A percentile compares a stretch with the other conserved stretches of the same genome.
These are phyloP conservation scores for Mactra quadrangularis DNA, from an alignment of 1,140 invertebrate genomes.

Conservation along the genomic window DNA sequence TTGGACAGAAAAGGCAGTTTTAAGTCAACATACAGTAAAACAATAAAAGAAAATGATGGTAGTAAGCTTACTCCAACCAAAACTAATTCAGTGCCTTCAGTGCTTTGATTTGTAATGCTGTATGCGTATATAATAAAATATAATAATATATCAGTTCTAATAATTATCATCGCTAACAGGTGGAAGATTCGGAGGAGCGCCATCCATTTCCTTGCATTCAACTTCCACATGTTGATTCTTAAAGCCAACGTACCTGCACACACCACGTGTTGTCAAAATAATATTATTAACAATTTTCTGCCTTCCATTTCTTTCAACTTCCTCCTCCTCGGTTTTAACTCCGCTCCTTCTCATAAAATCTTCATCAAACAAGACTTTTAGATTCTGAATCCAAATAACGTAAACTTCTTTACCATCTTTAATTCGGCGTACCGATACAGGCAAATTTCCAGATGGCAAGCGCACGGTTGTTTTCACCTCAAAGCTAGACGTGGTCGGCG, in stretches of 20 bases:
- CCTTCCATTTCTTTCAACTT: background rate
- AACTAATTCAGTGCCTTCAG: too few species aligned
- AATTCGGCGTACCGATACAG: constrained; percentile 29
- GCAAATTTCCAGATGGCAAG: constrained; percentile 17
- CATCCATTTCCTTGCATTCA: constrained; percentile 4
- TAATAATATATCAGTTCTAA: too few species aligned
- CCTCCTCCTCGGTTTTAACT: background rate
- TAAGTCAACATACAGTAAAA: too few species aligned
- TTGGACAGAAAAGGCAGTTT: too few species aligned
- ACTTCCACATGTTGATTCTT: constrained; percentile 59
- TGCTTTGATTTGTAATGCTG: too few species aligned
- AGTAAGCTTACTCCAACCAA: too few species aligned
- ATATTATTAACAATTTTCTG: background rate
- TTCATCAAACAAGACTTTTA: constrained; percentile 38
- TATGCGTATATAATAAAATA: too few species aligned
- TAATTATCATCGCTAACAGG: too few species aligned
- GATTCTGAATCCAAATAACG: constrained; percentile 14
- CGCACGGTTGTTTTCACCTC: constrained; percentile 42
- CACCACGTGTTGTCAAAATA: constrained; percentile 43
- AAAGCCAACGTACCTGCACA: constrained; percentile 39
- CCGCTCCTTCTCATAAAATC: constrained; percentile 12
- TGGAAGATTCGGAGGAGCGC: background rate
- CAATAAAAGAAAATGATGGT: too few species aligned
- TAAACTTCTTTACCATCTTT: constrained; percentile 43
- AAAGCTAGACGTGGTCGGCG: constrained; percentile 22